Evolutionary conservation across 2,797 vertebrate genomes (phyloP), one percentile per base, ranked within the genome.

Genomic region (Hoplostethus mediterraneus): DNA sequence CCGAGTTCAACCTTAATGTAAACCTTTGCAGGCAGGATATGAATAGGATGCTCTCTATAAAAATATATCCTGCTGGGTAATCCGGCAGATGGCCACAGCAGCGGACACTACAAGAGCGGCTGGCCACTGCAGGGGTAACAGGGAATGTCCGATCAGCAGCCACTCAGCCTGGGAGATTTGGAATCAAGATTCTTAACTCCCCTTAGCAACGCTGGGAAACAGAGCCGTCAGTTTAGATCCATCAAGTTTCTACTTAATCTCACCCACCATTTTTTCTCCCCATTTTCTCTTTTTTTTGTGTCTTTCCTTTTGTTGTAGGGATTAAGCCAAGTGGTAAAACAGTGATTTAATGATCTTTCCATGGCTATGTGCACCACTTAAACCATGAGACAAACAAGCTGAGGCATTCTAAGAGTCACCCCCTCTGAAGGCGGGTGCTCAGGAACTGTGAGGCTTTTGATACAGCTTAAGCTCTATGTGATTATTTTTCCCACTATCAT

Each of bases 341-440:
- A 93, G 94, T 94, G 93, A 94, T 95, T 95, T 95, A 94, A 94
- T 94, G 93, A 94, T 94, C 93, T 94, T 93, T 94, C 92, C 92
- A 93, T 94, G 91, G 92, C 91, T 90, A 92, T 92, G 85, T 90
- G 92, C 90, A 82, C 89, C 87, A 93, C 91, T 94, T 93, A 93
- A 92, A 93, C 89, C 89, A 92, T 87, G 89, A 89, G 90, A 92
- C 90, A 93, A 94, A 94, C 92, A 93, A 89, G 88, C 83, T 54
- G 80, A 91, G 86, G 87, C 89, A 88, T 87, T 91, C 77, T 83
- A 87, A 90, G 92, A 93, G 92, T 93, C 87, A 92, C 90, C 89
- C 90, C 89, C 89, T 87, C 83, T 84, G 80, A 90, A 87, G 85
- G 78, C 78, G 83, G 87, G 88, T 69, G 81, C 86, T 91, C 79